These are phyloP conservation scores for Scolanthus callimorphus DNA, from an alignment of 92 coral and sea anemone genomes.

Conservation along the genomic window DNA sequence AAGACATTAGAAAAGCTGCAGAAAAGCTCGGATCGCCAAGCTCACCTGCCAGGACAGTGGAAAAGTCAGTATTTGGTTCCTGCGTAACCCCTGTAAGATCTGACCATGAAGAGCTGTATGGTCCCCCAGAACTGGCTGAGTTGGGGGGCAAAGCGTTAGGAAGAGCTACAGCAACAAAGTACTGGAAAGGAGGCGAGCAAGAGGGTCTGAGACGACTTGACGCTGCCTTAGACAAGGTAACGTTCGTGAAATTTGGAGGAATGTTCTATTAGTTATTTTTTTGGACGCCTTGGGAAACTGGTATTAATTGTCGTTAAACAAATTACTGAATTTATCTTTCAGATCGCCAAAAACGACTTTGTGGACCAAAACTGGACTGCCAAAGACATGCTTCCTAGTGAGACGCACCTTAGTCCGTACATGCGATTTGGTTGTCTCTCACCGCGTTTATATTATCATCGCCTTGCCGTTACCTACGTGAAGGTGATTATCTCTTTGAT, in stretches of 20 bases:
- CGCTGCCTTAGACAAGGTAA: slow-evolving; percentile 32
- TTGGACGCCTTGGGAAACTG: slow-evolving; percentile 1
- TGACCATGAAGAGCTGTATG: slow-evolving; percentile 13
- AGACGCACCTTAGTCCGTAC: slow-evolving; percentile 70
- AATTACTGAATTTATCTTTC: neutral
- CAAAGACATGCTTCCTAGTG: slow-evolving; percentile 33
- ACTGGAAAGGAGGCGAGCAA: slow-evolving; percentile 71
- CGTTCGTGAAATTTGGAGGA: no score
- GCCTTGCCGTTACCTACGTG: slow-evolving; percentile 27
- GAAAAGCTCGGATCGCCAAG: slow-evolving; percentile 49
- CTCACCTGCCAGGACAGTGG: slow-evolving; percentile 33
- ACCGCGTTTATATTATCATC: slow-evolving; percentile 51
- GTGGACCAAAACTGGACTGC: slow-evolving; percentile 13
- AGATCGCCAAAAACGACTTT: slow-evolving; percentile 40
- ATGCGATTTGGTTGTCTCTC: slow-evolving; percentile 82
- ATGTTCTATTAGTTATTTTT: neutral
- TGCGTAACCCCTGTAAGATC: slow-evolving; percentile 35
- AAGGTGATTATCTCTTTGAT: slow-evolving; percentile 41
- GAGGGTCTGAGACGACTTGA: slow-evolving; percentile 53
- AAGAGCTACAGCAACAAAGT: slow-evolving; percentile 16
- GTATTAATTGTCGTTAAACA: neutral
- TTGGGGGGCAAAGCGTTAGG: slow-evolving; percentile 44
- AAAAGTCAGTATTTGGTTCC: slow-evolving; percentile 15
- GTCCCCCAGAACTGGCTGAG: slow-evolving; percentile 49
- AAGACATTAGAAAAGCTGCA: slow-evolving; percentile 44